A percentile compares a stretch with the other conserved stretches of the same genome.
These are phyloP conservation scores for Drosophila helvetica DNA, from an alignment of 2,888 invertebrate species.

Conservation along the genomic window DNA sequence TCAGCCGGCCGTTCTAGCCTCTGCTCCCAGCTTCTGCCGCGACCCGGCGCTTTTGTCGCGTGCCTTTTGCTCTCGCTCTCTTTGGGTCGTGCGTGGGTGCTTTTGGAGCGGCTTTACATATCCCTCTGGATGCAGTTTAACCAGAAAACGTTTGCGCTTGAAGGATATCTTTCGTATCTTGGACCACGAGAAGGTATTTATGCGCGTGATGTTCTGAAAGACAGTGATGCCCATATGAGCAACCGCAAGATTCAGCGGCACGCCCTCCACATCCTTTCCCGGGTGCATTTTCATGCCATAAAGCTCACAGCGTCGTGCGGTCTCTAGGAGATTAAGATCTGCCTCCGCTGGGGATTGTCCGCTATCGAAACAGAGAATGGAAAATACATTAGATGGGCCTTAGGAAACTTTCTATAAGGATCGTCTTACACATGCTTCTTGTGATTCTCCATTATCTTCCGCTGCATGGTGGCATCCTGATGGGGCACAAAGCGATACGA, in stretches of 20 bases:
- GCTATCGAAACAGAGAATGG: constrained; percentile 84
- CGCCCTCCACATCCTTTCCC: constrained; percentile 98
- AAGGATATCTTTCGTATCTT: constrained; percentile 99
- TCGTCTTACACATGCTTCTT: constrained; percentile 96
- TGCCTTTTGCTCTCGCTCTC: no score
- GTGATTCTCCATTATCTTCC: constrained; percentile 99
- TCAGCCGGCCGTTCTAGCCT: no score
- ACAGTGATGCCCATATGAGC: constrained; percentile 99
- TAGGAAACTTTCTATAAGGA: neutral
- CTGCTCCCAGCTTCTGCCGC: no score
- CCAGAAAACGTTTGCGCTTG: constrained; percentile 97
- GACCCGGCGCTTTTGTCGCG: no score
- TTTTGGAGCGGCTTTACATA: no score
- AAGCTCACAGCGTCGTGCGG: constrained; percentile 98
- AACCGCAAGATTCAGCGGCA: constrained; percentile 96
- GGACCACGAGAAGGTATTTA: constrained; percentile 99
- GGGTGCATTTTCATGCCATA: constrained; percentile 99
- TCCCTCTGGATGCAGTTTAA: constrained; percentile 98
- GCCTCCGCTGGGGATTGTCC: constrained; percentile 99
- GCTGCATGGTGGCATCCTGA: constrained; percentile 96
- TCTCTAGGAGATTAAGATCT: constrained; percentile 98
- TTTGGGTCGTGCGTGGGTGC: no score
- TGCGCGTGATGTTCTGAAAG: constrained; percentile 98
- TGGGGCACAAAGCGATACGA: constrained; percentile 98
- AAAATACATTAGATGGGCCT: neutral